These are phyloP conservation scores for Nesometra sesokonis DNA, from an alignment of 35 echinoderm and acorn worm species.

Conservation along the genomic window DNA sequence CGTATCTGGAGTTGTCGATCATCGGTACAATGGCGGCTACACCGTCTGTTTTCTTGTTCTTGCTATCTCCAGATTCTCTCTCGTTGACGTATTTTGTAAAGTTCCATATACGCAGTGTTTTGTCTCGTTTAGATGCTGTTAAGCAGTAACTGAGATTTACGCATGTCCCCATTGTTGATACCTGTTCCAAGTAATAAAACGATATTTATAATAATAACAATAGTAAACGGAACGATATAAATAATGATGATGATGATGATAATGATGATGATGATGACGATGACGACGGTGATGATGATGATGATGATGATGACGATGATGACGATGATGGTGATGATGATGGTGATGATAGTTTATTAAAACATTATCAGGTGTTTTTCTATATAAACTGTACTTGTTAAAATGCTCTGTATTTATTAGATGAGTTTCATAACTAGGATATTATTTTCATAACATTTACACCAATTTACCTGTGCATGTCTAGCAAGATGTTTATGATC, in stretches of 20 bases:
- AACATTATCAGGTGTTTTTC: too few relatives aligned
- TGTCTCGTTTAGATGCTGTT: slow-evolving; percentile 63
- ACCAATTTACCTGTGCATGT: slow-evolving; percentile 72
- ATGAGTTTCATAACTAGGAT: too few relatives aligned
- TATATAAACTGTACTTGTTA: too few relatives aligned
- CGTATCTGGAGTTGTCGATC: slow-evolving; percentile 82
- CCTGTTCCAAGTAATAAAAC: slow-evolving; percentile 3
- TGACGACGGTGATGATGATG: too few relatives aligned
- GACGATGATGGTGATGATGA: not conserved
- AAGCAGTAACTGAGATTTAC: slow-evolving; percentile 72
- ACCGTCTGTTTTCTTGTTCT: slow-evolving; percentile 37
- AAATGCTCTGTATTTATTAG: too few relatives aligned
- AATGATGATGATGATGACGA: too few relatives aligned
- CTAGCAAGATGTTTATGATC: slow-evolving; percentile 94
- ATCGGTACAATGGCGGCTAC: slow-evolving; percentile 58
- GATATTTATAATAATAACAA: too few relatives aligned
- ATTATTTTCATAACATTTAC: too few relatives aligned
- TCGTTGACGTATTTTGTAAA: slow-evolving; percentile 84
- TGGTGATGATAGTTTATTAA: too few relatives aligned
- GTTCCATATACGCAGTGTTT: slow-evolving; percentile 87
- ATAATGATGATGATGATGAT: too few relatives aligned
- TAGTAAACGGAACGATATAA: too few relatives aligned
- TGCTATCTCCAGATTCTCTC: slow-evolving; percentile 26
- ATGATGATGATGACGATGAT: too few relatives aligned
- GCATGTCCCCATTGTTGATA: slow-evolving; percentile 76